Percentiles rank a stretch among this genome's conserved stretches.
Evolutionary conservation across 1,140 invertebrate species (phyloP).

Genomic region (Drosophila lini): DNA sequence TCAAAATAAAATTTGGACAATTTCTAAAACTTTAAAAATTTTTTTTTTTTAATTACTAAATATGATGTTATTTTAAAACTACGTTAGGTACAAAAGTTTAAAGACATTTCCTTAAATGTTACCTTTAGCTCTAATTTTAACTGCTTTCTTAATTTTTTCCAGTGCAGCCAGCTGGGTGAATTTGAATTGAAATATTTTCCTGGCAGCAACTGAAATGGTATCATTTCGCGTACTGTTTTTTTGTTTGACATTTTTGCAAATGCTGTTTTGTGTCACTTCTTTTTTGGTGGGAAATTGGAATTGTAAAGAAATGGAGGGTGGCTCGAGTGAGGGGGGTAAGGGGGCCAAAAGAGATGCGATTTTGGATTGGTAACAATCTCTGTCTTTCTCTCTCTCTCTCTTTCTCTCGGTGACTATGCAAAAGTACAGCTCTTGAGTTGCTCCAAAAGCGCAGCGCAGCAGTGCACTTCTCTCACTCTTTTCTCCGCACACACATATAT

Average conservation of each 20-base stretch:
- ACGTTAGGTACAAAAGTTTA: not conserved
- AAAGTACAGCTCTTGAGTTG: constrained; percentile 59
- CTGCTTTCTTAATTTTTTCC: not conserved
- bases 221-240: constrained; percentile 53
- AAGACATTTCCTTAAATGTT: not conserved
- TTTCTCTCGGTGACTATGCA: constrained; percentile 25
- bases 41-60: not conserved
- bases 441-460: constrained; percentile 45
- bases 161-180: not conserved
- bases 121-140: not conserved
- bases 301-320: not conserved
- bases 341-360: not conserved
- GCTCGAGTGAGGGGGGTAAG: too few relatives aligned
- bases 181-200: constrained; percentile 50
- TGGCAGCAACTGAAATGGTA: constrained; percentile 12
- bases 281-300: not conserved
- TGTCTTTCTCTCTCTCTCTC: not conserved
- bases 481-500: constrained; percentile 10
- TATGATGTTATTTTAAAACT: not conserved
- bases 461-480: constrained; percentile 23
- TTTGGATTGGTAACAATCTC: constrained; percentile 1
- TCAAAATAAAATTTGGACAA: not conserved
- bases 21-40: not conserved
- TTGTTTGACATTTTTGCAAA: constrained; percentile 67
- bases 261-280: constrained; percentile 35